Evolutionary conservation across 64 coral and sea anemone genomes (phyloP).

Genomic region (Anthopleura sola): DNA sequence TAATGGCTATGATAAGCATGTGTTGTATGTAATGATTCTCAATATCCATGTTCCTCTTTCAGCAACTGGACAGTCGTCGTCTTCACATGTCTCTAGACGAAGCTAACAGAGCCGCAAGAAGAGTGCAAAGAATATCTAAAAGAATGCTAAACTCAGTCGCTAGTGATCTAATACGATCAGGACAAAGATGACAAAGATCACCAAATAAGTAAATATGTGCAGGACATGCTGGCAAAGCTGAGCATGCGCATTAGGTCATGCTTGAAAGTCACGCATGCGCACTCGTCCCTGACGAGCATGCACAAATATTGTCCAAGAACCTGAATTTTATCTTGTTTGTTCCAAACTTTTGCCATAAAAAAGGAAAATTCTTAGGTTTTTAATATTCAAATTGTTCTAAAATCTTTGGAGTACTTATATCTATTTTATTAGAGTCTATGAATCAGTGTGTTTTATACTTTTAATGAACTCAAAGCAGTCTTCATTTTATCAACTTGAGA

Average conservation of each 20-base stretch:
- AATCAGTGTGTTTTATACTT: not conserved
- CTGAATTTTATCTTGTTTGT: no score
- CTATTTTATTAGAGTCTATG: not conserved
- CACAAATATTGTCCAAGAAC: no score
- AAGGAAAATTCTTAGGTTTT: not conserved
- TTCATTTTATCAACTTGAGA: not conserved
- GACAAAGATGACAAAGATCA: constrained; percentile 34
- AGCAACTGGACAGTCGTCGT: constrained; percentile 66
- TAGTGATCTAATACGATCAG: constrained; percentile 75
- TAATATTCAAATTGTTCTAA: not conserved
- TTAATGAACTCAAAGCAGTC: not conserved
- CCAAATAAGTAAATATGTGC: not conserved
- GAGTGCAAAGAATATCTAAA: constrained; percentile 78
- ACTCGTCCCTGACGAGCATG: no score
- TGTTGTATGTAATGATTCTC: not conserved
- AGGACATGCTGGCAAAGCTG: not conserved
- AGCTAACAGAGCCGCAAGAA: constrained; percentile 77
- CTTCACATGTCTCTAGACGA: constrained; percentile 87
- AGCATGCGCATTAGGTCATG: not conserved
- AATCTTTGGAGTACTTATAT: not conserved
- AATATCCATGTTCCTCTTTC: not conserved
- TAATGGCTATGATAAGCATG: not conserved
- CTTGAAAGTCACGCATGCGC: no score
- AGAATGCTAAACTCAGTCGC: constrained; percentile 78
- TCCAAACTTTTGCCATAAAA: not conserved